Conservation (phyloP, 2,113 vertebrate species). For the Glaucidium brasilianum region DNA sequence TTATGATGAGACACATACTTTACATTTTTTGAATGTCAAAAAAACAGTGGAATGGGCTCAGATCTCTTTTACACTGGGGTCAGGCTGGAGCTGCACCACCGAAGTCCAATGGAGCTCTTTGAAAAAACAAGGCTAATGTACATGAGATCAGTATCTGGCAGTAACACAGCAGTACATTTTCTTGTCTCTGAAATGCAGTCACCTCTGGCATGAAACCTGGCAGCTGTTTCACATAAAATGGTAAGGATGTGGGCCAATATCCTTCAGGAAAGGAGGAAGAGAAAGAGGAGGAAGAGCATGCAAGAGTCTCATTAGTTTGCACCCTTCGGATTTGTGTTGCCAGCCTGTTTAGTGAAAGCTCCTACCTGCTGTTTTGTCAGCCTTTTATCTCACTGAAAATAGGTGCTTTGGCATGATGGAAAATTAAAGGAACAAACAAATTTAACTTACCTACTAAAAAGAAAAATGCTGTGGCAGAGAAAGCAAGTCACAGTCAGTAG, state of each 20-base stretch:
- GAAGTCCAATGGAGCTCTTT: not conserved
- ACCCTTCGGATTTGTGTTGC: not conserved
- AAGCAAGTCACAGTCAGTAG: not conserved
- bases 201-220: conserved; percentile 41
- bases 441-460: not conserved
- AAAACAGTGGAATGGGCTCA: not conserved
- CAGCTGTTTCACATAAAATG: conserved; percentile 15
- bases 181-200: conserved; percentile 25
- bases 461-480: not conserved
- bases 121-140: not conserved
- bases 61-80: not conserved
- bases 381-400: conserved; percentile 19
- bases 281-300: not conserved
- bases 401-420: not conserved
- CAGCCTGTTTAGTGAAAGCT: not conserved
- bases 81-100: not conserved
- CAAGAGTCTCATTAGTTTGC: not conserved
- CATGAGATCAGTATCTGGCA: conserved; percentile 37
- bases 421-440: not conserved
- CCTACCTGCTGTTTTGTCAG: not conserved
- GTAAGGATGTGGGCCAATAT: not conserved
- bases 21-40: not conserved
- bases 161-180: not conserved
- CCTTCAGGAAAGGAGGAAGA: not conserved
- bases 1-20: not conserved